These are phyloP conservation scores for Camponotus fellah DNA, from an alignment of 2,888 invertebrate genomes.

Conservation along the genomic window DNA sequence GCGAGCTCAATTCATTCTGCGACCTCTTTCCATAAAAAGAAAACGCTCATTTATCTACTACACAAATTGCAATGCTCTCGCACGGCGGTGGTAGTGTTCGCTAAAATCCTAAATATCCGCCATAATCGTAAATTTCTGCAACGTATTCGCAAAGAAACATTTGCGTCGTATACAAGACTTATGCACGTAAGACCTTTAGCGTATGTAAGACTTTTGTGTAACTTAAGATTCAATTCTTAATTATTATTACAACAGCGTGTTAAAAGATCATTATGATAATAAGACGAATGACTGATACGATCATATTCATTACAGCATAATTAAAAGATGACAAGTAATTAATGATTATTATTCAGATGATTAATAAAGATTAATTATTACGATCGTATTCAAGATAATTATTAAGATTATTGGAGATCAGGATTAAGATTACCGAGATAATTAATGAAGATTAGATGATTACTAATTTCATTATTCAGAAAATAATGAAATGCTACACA, in stretches of 20 bases:
- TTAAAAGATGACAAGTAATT: neutral
- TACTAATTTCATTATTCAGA: conserved; percentile 5
- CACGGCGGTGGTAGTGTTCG: neutral
- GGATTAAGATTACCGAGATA: too few relatives aligned
- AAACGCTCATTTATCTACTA: conserved; percentile 18
- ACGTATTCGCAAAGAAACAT: neutral
- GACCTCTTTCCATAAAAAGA: conserved; percentile 25
- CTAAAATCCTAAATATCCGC: conserved; percentile 4
- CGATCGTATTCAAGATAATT: too few relatives aligned
- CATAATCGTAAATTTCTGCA: conserved; percentile 30
- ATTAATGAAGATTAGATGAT: neutral
- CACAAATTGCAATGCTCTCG: conserved; percentile 17
- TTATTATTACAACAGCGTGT: neutral
- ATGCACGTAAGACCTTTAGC: too few relatives aligned
- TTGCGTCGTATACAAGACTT: neutral
- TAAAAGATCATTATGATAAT: neutral
- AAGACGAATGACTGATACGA: neutral
- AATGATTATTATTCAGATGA: neutral
- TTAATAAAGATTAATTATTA: too few relatives aligned
- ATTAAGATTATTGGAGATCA: too few relatives aligned
- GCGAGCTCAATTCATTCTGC: conserved; percentile 39
- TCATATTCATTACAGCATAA: neutral
- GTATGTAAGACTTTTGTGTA: neutral
- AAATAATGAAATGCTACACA: neutral
- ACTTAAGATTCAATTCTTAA: neutral